Percentiles rank a stretch among this genome's conserved stretches.
Conservation (phyloP, 2,797 vertebrate species). For the Falco berigora region DNA sequence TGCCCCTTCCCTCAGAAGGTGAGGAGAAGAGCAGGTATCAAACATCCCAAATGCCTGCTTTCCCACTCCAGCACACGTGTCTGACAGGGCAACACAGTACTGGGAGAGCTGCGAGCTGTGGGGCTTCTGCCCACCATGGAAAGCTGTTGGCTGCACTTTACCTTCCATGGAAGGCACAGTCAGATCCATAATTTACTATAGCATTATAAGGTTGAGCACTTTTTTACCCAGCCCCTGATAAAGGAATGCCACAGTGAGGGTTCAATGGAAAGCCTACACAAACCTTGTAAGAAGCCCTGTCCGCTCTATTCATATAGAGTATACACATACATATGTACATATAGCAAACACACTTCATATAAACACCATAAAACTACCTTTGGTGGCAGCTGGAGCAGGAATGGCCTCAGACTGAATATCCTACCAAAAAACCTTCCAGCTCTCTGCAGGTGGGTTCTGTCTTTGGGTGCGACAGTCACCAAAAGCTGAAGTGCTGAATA, state of each 20-base stretch:
- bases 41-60: not conserved
- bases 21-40: not conserved
- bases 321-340: too few relatives aligned
- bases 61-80: not conserved
- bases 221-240: not conserved
- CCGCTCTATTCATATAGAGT: not conserved
- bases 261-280: accelerated
- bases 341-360: too few relatives aligned
- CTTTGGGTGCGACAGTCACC: not conserved
- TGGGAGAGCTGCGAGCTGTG: not conserved
- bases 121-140: not conserved
- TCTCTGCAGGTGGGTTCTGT: not conserved
- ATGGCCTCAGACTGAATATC: not conserved
- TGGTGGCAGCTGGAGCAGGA: not conserved
- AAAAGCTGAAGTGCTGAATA: not conserved
- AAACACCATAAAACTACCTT: not conserved
- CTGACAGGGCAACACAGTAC: not conserved
- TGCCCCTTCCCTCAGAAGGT: not conserved
- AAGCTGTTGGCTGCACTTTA: not conserved
- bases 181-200: not conserved
- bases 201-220: not conserved
- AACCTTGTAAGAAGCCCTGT: not conserved
- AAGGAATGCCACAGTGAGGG: not conserved
- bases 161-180: not conserved
- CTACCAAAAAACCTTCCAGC: not conserved